Percentiles rank a stretch among this genome's conserved stretches.
These are phyloP conservation scores for Procapra przewalskii DNA, from an alignment of 2,113 vertebrate species.

Conservation along the genomic window DNA sequence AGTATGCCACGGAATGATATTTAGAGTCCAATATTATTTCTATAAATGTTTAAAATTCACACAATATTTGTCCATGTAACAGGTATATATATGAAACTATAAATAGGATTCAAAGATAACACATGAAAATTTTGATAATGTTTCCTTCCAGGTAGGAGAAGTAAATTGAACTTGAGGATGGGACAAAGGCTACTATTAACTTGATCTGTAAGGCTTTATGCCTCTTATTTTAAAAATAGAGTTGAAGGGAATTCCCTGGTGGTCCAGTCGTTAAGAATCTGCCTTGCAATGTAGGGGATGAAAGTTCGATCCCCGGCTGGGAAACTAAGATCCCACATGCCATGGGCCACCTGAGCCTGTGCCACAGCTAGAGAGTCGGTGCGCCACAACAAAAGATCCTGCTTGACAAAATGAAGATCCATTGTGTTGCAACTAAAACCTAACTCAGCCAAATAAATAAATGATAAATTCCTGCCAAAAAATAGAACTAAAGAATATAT, in stretches of 20 bases:
- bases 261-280: neutral
- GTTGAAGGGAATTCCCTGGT: neutral
- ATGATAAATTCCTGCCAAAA: neutral
- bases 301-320: neutral
- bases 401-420: neutral
- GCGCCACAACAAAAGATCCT: neutral
- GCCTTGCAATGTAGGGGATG: neutral
- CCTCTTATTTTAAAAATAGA: neutral
- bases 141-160: neutral
- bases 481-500: neutral
- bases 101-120: neutral
- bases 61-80: neutral
- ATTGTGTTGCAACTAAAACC: neutral
- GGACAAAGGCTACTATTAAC: neutral
- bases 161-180: neutral
- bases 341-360: neutral
- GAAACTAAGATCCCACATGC: neutral
- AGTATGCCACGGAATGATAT: neutral
- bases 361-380: neutral
- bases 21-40: neutral
- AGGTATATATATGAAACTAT: neutral
- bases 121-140: neutral
- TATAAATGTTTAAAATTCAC: neutral
- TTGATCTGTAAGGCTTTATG: neutral
- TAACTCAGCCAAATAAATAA: neutral